A percentile compares a stretch with the other conserved stretches of the same genome.
Evolutionary conservation across 23 tunicate genomes (phyloP).

Genomic region (Styela clava): DNA sequence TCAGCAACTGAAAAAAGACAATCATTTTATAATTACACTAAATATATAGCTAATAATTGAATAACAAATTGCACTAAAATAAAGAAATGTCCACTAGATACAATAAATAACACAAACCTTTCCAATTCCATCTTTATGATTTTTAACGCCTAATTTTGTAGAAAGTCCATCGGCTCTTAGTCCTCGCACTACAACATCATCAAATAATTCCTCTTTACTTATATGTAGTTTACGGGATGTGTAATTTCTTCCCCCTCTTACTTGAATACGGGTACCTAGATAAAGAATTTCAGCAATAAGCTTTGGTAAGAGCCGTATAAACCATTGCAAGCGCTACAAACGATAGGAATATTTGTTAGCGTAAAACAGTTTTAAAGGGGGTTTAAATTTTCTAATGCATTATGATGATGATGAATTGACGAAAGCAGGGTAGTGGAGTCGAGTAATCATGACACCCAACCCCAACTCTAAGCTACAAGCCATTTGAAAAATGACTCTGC

Average conservation of each 20-base stretch:
- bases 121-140: slow-evolving; percentile 53
- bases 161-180: slow-evolving; percentile 86
- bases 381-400: too few relatives aligned
- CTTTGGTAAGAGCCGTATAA: background rate
- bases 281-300: too few relatives aligned
- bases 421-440: too few relatives aligned
- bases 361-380: background rate
- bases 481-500: too few relatives aligned
- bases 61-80: too few relatives aligned
- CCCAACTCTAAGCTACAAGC: too few relatives aligned
- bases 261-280: slow-evolving; percentile 61
- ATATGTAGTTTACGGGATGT: slow-evolving; percentile 42
- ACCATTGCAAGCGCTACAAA: background rate
- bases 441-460: too few relatives aligned
- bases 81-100: too few relatives aligned
- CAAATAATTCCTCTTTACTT: slow-evolving; percentile 69
- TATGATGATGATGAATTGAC: too few relatives aligned
- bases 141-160: slow-evolving; percentile 74
- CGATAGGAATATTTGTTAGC: background rate
- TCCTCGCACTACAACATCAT: slow-evolving; percentile 71
- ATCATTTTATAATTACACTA: background rate
- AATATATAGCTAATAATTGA: too few relatives aligned
- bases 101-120: slow-evolving; percentile 40
- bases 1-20: slow-evolving; percentile 44
- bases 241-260: slow-evolving; percentile 77